These are phyloP conservation scores for Ailuropoda melanoleuca DNA, from an alignment of 2,113 vertebrate species.

Conservation along the genomic window DNA sequence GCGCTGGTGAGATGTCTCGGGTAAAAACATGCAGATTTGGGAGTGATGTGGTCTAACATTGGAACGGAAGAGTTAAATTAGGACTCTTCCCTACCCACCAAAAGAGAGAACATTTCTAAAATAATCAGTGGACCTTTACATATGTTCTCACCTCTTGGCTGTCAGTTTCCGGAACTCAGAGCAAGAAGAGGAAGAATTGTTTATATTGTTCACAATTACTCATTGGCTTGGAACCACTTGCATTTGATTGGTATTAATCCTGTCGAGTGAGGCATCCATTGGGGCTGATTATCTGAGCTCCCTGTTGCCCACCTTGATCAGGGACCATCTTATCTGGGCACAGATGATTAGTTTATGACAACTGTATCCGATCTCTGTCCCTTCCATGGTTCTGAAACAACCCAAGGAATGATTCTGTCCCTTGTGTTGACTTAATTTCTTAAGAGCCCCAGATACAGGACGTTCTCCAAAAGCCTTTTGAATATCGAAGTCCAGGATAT, in stretches of 20 bases:
- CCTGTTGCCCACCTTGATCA: not conserved
- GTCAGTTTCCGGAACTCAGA: not conserved
- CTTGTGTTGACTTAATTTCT: slow-evolving; percentile 6
- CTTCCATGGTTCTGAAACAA: not conserved
- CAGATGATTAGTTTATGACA: not conserved
- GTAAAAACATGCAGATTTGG: not conserved
- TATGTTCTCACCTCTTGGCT: not conserved
- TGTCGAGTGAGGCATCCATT: not conserved
- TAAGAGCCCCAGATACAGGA: slow-evolving; percentile 10
- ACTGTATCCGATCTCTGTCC: not conserved
- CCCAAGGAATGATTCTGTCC: not conserved
- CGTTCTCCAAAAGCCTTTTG: slow-evolving; percentile 42
- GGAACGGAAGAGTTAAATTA: not conserved
- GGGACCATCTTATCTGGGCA: not conserved
- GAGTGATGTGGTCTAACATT: not conserved
- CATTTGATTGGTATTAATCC: not conserved
- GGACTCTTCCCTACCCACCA: not conserved
- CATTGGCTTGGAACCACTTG: not conserved
- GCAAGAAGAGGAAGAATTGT: not conserved
- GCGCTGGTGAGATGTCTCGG: not conserved
- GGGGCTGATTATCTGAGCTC: not conserved
- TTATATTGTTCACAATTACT: not conserved
- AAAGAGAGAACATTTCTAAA: not conserved
- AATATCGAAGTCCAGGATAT: slow-evolving; percentile 51
- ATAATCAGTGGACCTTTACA: not conserved